A percentile compares a stretch with the other conserved stretches of the same genome.
Evolutionary conservation across 2,113 vertebrate species (phyloP).

Genomic region (Pomatostomus ruficeps): DNA sequence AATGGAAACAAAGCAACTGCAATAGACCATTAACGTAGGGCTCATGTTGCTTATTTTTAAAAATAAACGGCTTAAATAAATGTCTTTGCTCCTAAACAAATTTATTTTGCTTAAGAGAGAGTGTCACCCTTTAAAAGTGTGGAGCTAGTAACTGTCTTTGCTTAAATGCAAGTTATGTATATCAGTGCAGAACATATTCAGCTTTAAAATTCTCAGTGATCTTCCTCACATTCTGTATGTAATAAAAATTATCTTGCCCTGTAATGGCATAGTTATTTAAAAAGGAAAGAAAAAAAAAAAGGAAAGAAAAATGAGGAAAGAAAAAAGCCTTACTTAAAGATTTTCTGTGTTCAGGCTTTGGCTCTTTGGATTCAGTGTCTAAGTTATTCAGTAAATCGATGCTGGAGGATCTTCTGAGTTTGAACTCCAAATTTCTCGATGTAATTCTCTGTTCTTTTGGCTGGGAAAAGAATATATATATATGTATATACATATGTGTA

Average conservation of each 20-base stretch:
- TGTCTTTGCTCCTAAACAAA: conserved; percentile 34
- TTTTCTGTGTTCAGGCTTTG: conserved; percentile 82
- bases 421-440: conserved; percentile 62
- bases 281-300: background rate
- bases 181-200: conserved; percentile 37
- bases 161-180: conserved; percentile 62
- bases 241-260: conserved; percentile 47
- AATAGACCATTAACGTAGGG: conserved; percentile 28
- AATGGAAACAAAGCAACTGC: conserved; percentile 62
- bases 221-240: conserved; percentile 2
- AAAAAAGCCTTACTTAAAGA: conserved; percentile 79
- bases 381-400: conserved; percentile 76
- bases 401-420: conserved; percentile 79
- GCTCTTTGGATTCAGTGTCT: conserved; percentile 75
- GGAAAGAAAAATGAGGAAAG: background rate
- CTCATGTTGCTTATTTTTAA: conserved; percentile 60
- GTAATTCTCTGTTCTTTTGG: conserved; percentile 59
- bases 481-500: background rate
- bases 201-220: conserved; percentile 42
- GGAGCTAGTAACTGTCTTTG: conserved; percentile 50
- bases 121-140: conserved; percentile 40
- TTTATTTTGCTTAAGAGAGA: conserved; percentile 54
- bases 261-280: conserved; percentile 16
- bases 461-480: conserved; percentile 57
- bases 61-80: conserved; percentile 59